A percentile compares a stretch with the other conserved stretches of the same genome.
Conservation (phyloP, 2,888 invertebrate species). For the Operophtera brumata region DNA sequence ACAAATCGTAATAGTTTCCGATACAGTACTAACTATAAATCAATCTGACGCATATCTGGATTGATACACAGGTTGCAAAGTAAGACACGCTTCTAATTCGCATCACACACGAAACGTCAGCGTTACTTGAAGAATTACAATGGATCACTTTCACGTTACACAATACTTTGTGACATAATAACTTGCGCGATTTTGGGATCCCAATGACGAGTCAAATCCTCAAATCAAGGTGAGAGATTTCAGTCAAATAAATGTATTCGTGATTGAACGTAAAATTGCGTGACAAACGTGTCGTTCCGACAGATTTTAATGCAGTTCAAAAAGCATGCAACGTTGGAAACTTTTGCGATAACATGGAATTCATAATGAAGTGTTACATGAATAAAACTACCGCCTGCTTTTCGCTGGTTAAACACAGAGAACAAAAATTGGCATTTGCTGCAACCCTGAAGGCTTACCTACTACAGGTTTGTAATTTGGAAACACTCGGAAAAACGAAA, state of each 20-base stretch:
- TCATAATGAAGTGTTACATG: not conserved
- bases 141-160: conserved; percentile 70
- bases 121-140: conserved; percentile 70
- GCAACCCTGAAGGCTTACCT: too few species aligned
- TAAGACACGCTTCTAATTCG: conserved; percentile 49
- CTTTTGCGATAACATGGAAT: not conserved
- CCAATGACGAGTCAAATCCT: not conserved
- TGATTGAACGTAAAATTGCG: conserved; percentile 15
- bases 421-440: too few species aligned
- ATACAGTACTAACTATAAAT: conserved; percentile 26
- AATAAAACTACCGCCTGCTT: too few species aligned
- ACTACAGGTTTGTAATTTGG: too few species aligned
- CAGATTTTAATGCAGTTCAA: conserved; percentile 2
- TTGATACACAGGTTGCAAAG: conserved; percentile 15
- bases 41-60: conserved; percentile 7
- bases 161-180: conserved; percentile 45
- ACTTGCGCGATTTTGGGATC: conserved; percentile 18
- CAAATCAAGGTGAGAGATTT: not conserved
- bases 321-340: conserved; percentile 9
- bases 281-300: conserved; percentile 6
- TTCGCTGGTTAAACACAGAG: too few species aligned
- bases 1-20: conserved; percentile 21
- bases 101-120: conserved; percentile 50
- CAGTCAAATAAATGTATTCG: conserved; percentile 9
- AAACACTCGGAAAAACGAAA: too few species aligned